Conservation (phyloP, 2,113 vertebrate species). For the Phyllostomus discolor region DNA sequence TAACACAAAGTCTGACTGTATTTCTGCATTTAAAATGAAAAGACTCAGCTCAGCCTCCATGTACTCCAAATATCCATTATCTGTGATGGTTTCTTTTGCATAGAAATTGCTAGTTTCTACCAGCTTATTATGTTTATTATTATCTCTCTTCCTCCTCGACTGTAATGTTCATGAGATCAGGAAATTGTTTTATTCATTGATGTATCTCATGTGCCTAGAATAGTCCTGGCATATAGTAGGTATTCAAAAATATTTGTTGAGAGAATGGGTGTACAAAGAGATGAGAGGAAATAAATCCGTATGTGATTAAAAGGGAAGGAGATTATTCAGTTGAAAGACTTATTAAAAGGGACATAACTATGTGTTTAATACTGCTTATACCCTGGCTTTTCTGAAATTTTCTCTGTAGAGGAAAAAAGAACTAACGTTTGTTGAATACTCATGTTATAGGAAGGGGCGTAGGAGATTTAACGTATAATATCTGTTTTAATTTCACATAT, state of each 20-base stretch:
- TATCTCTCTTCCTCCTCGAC: not conserved
- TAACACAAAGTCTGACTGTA: not conserved
- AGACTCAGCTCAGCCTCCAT: not conserved
- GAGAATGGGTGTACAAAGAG: not conserved
- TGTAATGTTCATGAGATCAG: not conserved
- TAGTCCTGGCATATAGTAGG: not conserved
- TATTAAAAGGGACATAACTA: not conserved
- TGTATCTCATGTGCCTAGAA: not conserved
- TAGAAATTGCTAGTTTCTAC: not conserved
- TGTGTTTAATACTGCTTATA: not conserved
- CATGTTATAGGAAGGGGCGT: not conserved
- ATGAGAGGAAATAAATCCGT: not conserved
- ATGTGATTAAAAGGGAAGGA: not conserved
- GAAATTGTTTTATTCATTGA: not conserved
- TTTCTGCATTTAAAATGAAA: not conserved
- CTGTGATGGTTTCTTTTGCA: not conserved
- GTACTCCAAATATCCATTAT: not conserved
- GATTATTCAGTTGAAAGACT: not conserved
- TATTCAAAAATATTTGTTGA: not conserved
- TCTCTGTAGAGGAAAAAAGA: not conserved
- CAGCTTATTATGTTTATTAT: not conserved
- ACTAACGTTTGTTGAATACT: not conserved
- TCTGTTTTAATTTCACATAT: not conserved
- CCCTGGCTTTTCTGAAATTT: not conserved
- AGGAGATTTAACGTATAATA: not conserved